Conservation (phyloP, 1,140 invertebrate genomes). For the Chironomus striatipennis region DNA sequence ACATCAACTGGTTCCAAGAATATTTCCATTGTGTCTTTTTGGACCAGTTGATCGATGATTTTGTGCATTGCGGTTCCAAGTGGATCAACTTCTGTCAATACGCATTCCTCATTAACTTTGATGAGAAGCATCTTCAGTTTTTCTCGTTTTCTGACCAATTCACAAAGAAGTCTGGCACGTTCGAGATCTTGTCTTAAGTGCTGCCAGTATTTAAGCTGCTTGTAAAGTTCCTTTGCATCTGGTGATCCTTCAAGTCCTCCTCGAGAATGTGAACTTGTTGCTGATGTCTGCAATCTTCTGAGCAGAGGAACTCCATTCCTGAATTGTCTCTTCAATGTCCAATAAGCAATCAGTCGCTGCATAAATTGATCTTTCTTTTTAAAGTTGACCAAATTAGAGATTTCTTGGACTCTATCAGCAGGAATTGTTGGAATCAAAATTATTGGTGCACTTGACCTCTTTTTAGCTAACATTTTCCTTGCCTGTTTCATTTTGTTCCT, state of each 20-base stretch:
- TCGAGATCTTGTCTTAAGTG: conserved; percentile 90
- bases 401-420: conserved; percentile 77
- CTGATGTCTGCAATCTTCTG: conserved; percentile 69
- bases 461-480: conserved; percentile 62
- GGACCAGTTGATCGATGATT: conserved; percentile 64
- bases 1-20: conserved; percentile 89
- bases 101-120: conserved; percentile 68
- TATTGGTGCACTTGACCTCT: conserved; percentile 79
- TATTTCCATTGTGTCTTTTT: conserved; percentile 76
- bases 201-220: conserved; percentile 91
- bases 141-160: conserved; percentile 90
- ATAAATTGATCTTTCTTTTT: conserved; percentile 78
- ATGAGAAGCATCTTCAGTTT: conserved; percentile 86
- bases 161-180: conserved; percentile 82
- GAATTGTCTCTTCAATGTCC: conserved; percentile 93
- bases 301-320: conserved; percentile 93
- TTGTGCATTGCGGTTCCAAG: conserved; percentile 66
- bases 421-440: conserved; percentile 92
- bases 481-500: conserved; percentile 65
- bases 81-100: conserved; percentile 73
- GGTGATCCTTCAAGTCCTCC: conserved; percentile 41
- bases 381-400: conserved; percentile 59
- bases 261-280: conserved; percentile 40
- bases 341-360: conserved; percentile 80
- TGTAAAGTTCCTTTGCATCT: conserved; percentile 62